A percentile compares a stretch with the other conserved stretches of the same genome.
Evolutionary conservation across 1,140 invertebrate species (phyloP).

Genomic region (Neodiprion pinetum): DNA sequence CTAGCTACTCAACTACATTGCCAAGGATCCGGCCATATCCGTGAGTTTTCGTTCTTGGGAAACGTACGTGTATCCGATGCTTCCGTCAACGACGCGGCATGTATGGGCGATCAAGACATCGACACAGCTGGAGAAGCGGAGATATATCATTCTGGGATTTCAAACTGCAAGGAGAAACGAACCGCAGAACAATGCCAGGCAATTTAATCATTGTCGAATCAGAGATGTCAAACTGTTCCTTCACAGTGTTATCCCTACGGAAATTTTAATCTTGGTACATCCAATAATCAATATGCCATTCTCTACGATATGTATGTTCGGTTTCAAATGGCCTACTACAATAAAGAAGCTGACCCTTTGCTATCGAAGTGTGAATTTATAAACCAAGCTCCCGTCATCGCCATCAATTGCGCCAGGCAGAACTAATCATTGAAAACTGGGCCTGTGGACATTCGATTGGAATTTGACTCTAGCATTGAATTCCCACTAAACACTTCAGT

Average conservation of each 20-base stretch:
- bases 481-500: conserved; percentile 32
- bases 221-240: conserved; percentile 41
- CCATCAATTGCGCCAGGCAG: conserved; percentile 39
- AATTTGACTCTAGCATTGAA: conserved; percentile 24
- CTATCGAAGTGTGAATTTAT: conserved; percentile 29
- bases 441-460: conserved; percentile 33
- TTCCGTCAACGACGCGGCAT: conserved; percentile 39
- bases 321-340: conserved; percentile 40
- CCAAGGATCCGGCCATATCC: too few species aligned
- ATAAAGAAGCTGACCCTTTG: conserved; percentile 24
- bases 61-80: background rate
- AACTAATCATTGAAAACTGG: conserved; percentile 33
- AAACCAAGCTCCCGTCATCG: conserved; percentile 26
- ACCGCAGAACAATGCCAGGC: conserved; percentile 19
- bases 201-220: conserved; percentile 39
- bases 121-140: conserved; percentile 32
- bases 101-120: conserved; percentile 38
- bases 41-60: too few species aligned
- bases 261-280: conserved; percentile 41
- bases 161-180: conserved; percentile 34
- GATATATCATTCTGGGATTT: conserved; percentile 36
- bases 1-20: too few species aligned
- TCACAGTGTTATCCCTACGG: conserved; percentile 43
- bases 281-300: conserved; percentile 34
- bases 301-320: conserved; percentile 42